Evolutionary conservation across 2,797 vertebrate genomes (phyloP), one percentile per base, ranked within the genome.

Genomic region (Glossophaga mutica): DNA sequence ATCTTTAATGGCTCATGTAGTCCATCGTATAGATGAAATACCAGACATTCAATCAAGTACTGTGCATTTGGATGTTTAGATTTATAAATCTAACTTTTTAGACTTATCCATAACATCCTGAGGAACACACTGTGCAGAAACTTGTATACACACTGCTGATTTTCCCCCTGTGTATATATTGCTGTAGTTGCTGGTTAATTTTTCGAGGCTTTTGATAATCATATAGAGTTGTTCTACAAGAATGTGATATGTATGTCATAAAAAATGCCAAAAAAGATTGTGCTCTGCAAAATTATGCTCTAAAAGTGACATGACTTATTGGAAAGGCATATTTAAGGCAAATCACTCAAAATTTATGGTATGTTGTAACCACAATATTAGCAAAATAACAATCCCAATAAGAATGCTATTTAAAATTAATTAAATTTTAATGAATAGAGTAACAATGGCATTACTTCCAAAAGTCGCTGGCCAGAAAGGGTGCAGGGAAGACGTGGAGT

Each of bases 391-490:
- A 74, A 76, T 87, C 34, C 7, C 70, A 83, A 96, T 94, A 95
- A 97, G 93, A 94, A 79, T 52, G 44, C 65, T 83, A 55, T 90
- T 96, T 94, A 96, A 94, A 94, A 92, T 91, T 87, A 93, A 96
- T 91, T 77, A 86, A 50, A 11, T 86, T 92, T 87, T 83, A 86
- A 92, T 87, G 92, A 93, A 52, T 52, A 94, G 70, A 83, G 39
- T 73, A 76, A 71, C 32, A 48, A 37, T 24, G 19, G 2, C 11
- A 44, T 92, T 76, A 48, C 1, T 44, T 44, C 14, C 44, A 14
- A 67, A 55, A n/a, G n/a, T 26, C 67, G 79, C 26, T 95, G 91
- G 24, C 71, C 18, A 71, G n/a, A 93, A 37, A 5, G 19, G 29
- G 2, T 44, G 3, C n/a, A 39, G 76, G 55, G 57, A 70, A 50